Evolutionary conservation across 2,113 vertebrate species (phyloP), one percentile per base, ranked within the genome.

Genomic region (Cynoglossus semilaevis): DNA sequence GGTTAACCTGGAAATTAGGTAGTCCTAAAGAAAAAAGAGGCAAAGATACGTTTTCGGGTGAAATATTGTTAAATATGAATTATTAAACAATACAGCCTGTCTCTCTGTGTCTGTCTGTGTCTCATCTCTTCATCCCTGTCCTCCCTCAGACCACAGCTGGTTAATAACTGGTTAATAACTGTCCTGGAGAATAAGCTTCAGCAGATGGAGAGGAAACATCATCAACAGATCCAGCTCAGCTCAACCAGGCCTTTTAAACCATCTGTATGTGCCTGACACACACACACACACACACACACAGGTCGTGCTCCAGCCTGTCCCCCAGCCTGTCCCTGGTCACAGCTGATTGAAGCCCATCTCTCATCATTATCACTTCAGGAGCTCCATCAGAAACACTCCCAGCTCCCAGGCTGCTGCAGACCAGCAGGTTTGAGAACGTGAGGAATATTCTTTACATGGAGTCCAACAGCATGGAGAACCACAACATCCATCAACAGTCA

Each of bases 101-200:
- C n/a, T n/a, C n/a, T n/a, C n/a, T 66, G 64, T 80, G 65, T 44
- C 63, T 54, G 60, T 58, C 7, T 44, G 51, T 77, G 74, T 79
- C 72, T 81, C 77, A 59, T 81, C 45, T 82, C 79, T 86, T 86
- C 79, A 88, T 88, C 85, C 85, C 73, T 58, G 72, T 70, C 70
- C 48, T 83, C 74, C 65, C 81, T 11, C 55, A 81, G 71, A 80
- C 74, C 52, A 29, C 73, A 64, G 57, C 29, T 42, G 35, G 72
- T 70, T 81, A 82, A 84, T 82, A 77, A 81, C 55, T 59, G 67
- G 58, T 63, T 61, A 5, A 7, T 62, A 52, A 29, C 52, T 55
- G 40, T 10, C 55, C 49, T 19, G 63, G 70, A 70, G 63, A 77
- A 51, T 41, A 76, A 67, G 70, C 61, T 7, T 3, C 8, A 81